A percentile compares a stretch with the other conserved stretches of the same genome.
These are phyloP conservation scores for Octonoba sinensis DNA, from an alignment of 2,888 invertebrate species.

Conservation along the genomic window DNA sequence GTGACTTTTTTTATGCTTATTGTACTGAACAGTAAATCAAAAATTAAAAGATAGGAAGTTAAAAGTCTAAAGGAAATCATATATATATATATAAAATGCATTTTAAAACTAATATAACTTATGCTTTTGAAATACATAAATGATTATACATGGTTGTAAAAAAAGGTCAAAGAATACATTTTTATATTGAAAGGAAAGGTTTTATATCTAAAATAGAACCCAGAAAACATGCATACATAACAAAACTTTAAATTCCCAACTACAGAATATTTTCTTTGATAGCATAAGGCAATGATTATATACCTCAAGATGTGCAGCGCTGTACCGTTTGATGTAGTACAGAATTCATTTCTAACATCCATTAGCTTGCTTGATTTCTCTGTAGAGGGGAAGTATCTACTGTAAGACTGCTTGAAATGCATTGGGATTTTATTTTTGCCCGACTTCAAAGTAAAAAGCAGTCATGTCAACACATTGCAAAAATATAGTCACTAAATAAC, in stretches of 20 bases:
- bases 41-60: slow-evolving; percentile 20
- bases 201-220: slow-evolving; percentile 39
- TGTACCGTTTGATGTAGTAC: slow-evolving; percentile 32
- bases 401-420: slow-evolving; percentile 57
- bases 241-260: slow-evolving; percentile 38
- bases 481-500: slow-evolving; percentile 53
- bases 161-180: slow-evolving; percentile 19
- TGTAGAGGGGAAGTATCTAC: slow-evolving; percentile 46
- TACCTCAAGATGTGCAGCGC: slow-evolving; percentile 31
- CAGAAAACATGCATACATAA: slow-evolving; percentile 52
- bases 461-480: slow-evolving; percentile 52
- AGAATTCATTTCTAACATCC: slow-evolving; percentile 29
- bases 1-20: slow-evolving; percentile 37
- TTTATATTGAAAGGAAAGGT: slow-evolving; percentile 14
- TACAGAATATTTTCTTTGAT: slow-evolving; percentile 38
- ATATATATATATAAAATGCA: slow-evolving; percentile 22
- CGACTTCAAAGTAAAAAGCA: slow-evolving; percentile 59
- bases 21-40: slow-evolving; percentile 45
- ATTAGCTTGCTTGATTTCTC: slow-evolving; percentile 23
- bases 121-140: slow-evolving; percentile 53
- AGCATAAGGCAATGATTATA: slow-evolving; percentile 37
- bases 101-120: slow-evolving; percentile 23
- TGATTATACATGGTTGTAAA: slow-evolving; percentile 24
- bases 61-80: slow-evolving; percentile 29
- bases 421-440: slow-evolving; percentile 45